These are phyloP conservation scores for Lepisosteus osseus DNA, from an alignment of 2,113 vertebrate species.

Conservation along the genomic window DNA sequence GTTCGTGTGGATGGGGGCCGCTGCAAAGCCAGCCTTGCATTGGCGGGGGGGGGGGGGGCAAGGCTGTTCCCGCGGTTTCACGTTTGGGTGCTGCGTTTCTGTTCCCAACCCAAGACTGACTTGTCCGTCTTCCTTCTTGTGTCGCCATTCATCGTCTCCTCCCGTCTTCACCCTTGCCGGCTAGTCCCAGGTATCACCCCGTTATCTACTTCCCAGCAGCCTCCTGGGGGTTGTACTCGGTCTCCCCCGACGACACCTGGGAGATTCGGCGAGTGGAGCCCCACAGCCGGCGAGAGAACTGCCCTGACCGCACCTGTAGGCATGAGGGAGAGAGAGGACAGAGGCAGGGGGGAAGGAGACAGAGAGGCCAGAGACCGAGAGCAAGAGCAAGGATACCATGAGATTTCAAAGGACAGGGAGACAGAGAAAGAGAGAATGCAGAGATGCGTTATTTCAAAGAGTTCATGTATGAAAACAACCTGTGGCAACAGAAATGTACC, in stretches of 20 bases:
- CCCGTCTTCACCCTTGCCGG: neutral
- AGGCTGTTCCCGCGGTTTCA: too few species aligned
- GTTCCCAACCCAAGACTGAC: neutral
- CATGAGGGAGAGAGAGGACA: neutral
- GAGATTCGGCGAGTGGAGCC: conserved; percentile 83
- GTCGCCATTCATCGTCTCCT: too few species aligned
- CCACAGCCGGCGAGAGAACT: conserved; percentile 84
- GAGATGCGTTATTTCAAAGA: too few species aligned
- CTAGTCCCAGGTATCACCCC: conserved; percentile 6
- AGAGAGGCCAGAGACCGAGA: neutral
- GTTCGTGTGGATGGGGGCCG: too few species aligned
- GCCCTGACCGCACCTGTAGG: conserved; percentile 78
- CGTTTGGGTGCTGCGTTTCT: neutral
- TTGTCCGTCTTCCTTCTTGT: neutral
- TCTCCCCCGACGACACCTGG: conserved; percentile 89
- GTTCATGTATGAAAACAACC: too few species aligned
- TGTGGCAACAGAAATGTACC: too few species aligned
- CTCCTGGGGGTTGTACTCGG: conserved; percentile 79
- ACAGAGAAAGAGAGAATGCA: too few species aligned
- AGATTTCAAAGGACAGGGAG: too few species aligned
- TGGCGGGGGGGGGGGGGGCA: too few species aligned
- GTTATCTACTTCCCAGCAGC: conserved; percentile 48
- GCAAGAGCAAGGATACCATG: too few species aligned
- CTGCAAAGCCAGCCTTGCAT: too few species aligned
- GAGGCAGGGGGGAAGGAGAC: conserved; percentile 22